Conservation (phyloP, 2,113 vertebrate species). For the Gambusia affinis region DNA sequence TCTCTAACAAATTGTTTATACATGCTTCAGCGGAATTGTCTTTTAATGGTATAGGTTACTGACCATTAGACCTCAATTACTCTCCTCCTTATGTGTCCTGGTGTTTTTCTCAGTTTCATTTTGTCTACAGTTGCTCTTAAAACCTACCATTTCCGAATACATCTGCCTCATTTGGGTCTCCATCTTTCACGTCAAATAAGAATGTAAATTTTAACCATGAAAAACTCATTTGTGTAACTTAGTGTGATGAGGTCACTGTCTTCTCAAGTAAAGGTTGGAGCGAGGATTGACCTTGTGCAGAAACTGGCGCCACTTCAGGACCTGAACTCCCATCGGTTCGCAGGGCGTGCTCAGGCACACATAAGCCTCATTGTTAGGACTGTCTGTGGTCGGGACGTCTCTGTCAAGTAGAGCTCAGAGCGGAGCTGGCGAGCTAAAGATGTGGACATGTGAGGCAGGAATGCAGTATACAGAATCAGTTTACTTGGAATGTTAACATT, state of each 20-base stretch:
- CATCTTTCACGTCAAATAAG: constrained; percentile 4
- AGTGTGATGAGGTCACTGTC: background rate
- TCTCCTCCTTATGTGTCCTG: constrained; percentile 9
- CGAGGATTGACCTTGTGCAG: background rate
- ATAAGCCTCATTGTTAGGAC: constrained; percentile 53
- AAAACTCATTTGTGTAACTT: background rate
- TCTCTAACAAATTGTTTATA: constrained; percentile 29
- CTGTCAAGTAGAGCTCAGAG: constrained; percentile 41
- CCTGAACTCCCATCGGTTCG: constrained; percentile 15
- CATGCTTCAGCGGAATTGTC: constrained; percentile 31
- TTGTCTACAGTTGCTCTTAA: background rate
- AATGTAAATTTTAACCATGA: constrained; percentile 5
- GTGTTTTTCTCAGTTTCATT: constrained; percentile 15
- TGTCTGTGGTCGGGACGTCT: constrained; percentile 51
- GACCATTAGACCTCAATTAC: constrained; percentile 35
- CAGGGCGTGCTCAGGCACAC: constrained; percentile 39
- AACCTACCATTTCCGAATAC: background rate
- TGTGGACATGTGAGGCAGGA: constrained; percentile 42
- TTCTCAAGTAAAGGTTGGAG: background rate
- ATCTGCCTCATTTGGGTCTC: background rate
- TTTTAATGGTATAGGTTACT: constrained; percentile 39
- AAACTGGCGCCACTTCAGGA: constrained; percentile 10
- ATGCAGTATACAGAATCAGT: constrained; percentile 54
- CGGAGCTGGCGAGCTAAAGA: constrained; percentile 8
- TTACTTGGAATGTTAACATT: constrained; percentile 33